phyloP scores from a whole-genome alignment of 2,113 vertebrate species.

The Brachionichthys hirsutus region DNA sequence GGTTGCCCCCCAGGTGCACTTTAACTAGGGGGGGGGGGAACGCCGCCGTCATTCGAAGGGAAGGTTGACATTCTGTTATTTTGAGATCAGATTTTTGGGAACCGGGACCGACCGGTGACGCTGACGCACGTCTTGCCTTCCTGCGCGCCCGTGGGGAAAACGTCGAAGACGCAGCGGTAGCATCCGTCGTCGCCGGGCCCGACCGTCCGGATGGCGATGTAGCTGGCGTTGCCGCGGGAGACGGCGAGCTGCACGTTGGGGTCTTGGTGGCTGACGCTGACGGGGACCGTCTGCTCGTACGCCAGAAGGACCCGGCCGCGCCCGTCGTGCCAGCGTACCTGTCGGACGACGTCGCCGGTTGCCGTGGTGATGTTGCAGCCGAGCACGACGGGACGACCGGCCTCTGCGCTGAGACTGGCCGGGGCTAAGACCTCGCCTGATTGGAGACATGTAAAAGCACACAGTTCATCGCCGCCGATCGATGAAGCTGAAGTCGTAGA shows the following conservation, averaged over 20 bases:
- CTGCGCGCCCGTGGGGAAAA: constrained; percentile 64
- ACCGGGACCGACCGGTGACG: constrained; percentile 57
- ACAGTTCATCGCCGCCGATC: too few relatives aligned
- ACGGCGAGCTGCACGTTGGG: constrained; percentile 50
- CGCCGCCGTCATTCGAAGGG: background rate
- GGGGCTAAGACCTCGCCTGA: constrained; percentile 66
- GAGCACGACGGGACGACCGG: constrained; percentile 52
- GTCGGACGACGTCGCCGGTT: constrained; percentile 39
- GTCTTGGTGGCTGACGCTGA: constrained; percentile 25
- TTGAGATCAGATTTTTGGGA: background rate
- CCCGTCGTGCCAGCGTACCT: constrained; percentile 72
- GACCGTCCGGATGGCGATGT: constrained; percentile 65
- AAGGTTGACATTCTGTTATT: too few relatives aligned
- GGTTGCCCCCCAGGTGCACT: constrained; percentile 63
- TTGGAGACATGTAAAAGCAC: background rate
- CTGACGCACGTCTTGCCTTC: constrained; percentile 65
- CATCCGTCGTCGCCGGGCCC: constrained; percentile 65
- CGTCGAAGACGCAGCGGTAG: constrained; percentile 75
- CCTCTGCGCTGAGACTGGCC: constrained; percentile 35
- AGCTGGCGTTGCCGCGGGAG: constrained; percentile 42
- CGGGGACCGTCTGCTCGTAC: constrained; percentile 32
- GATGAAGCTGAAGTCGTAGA: background rate
- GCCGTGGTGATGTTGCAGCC: constrained; percentile 66
- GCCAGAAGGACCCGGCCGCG: constrained; percentile 54
- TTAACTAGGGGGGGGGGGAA: constrained; percentile 42